Percentiles rank a stretch among this genome's conserved stretches.
Conservation (phyloP, 2,113 vertebrate genomes). For the Malurus alboscapulatus region DNA sequence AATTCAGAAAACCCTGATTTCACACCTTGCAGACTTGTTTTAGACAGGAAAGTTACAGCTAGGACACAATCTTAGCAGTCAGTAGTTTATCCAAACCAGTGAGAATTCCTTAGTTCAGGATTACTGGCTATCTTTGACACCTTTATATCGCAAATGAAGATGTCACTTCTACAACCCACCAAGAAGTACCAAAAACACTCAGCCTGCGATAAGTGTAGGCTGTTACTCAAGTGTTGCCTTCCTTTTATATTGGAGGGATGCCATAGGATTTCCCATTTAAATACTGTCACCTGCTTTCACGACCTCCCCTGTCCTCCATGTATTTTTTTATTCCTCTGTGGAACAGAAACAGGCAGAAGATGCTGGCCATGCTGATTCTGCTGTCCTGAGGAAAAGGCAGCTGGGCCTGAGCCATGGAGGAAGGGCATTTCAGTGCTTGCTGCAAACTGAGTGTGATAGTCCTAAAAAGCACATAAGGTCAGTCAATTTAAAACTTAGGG, state of each 20-base stretch:
- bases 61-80: background rate
- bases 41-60: background rate
- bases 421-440: background rate
- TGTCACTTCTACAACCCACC: background rate
- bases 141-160: background rate
- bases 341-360: slow-evolving; percentile 13
- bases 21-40: background rate
- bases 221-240: background rate
- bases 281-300: slow-evolving; percentile 16
- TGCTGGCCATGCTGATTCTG: background rate
- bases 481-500: background rate
- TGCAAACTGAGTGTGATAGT: background rate
- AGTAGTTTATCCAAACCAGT: background rate
- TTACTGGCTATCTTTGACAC: background rate
- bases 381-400: slow-evolving; percentile 29
- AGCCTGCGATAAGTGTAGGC: background rate
- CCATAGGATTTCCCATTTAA: background rate
- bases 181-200: background rate
- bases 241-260: background rate
- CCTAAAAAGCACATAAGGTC: background rate
- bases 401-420: background rate
- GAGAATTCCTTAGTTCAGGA: background rate
- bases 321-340: slow-evolving; percentile 5
- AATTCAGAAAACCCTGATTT: background rate
- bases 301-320: background rate